Conservation (phyloP, 1,140 invertebrate species). For the Drosophila novamexicana region DNA sequence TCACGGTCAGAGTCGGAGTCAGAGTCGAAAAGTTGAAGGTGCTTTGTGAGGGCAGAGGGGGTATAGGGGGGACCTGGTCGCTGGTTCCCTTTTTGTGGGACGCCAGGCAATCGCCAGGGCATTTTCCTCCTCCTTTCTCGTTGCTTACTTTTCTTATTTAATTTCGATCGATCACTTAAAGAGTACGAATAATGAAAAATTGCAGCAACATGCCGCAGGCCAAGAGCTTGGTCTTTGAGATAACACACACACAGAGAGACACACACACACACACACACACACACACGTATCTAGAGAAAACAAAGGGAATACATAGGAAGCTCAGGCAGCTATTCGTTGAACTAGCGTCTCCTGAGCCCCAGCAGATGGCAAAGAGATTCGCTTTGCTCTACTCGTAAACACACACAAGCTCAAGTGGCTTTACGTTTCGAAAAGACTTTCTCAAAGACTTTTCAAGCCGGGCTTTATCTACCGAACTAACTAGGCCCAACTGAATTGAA, state of each 20-base stretch:
- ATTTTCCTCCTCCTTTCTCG: slow-evolving; percentile 61
- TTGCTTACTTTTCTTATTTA: slow-evolving; percentile 79
- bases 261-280: background rate
- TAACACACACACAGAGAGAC: slow-evolving; percentile 42
- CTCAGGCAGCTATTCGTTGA: background rate
- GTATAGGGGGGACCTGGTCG: slow-evolving; percentile 3
- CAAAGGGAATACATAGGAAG: slow-evolving; percentile 5
- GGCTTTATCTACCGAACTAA: slow-evolving; percentile 1
- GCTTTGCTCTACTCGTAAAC: slow-evolving; percentile 3
- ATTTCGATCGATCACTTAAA: slow-evolving; percentile 81
- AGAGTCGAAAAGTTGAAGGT: background rate
- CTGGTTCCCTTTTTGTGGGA: slow-evolving; percentile 38
- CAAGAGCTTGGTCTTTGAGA: slow-evolving; percentile 48
- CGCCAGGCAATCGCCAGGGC: slow-evolving; percentile 25
- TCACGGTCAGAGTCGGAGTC: background rate
- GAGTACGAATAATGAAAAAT: slow-evolving; percentile 79
- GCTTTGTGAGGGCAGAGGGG: background rate
- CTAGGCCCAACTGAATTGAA: background rate
- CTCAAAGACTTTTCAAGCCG: background rate
- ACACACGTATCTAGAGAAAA: background rate
- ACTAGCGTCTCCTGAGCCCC: slow-evolving; percentile 3
- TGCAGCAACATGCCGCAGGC: slow-evolving; percentile 64
- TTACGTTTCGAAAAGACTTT: slow-evolving; percentile 7
- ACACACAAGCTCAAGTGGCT: slow-evolving; percentile 1
- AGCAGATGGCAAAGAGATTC: slow-evolving; percentile 17